Evolutionary conservation across 2,888 invertebrate genomes (phyloP).

Genomic region (Loripinus fragilis): DNA sequence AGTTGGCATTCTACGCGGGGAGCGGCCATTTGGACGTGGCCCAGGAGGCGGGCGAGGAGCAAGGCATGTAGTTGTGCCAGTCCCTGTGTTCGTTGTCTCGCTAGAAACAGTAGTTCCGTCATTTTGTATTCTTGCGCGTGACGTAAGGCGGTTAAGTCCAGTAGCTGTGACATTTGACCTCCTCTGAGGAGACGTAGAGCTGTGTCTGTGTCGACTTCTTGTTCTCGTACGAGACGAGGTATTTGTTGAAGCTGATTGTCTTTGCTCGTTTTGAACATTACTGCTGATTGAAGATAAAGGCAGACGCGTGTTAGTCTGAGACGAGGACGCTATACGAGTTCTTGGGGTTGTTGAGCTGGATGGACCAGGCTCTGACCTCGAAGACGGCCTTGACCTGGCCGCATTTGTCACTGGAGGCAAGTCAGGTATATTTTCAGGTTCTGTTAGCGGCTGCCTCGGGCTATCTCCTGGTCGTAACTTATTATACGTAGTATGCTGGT

Average conservation of each 20-base stretch:
- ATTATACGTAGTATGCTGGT: constrained; percentile 67
- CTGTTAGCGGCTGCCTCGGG: constrained; percentile 6
- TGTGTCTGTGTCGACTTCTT: constrained; percentile 31
- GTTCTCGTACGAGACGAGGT: constrained; percentile 40
- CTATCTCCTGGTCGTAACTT: background rate
- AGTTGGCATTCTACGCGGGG: constrained; percentile 63
- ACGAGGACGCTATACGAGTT: background rate
- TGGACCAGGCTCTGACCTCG: background rate
- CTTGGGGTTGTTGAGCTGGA: background rate
- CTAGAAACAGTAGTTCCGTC: constrained; percentile 14
- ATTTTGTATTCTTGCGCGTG: constrained; percentile 54
- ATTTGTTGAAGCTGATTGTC: constrained; percentile 16
- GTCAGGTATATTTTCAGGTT: constrained; percentile 7
- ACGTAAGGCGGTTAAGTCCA: constrained; percentile 46
- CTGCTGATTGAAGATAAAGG: background rate
- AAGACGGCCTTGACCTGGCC: background rate
- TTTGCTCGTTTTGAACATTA: background rate
- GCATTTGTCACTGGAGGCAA: background rate
- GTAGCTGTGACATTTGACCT: constrained; percentile 38
- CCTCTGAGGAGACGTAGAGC: constrained; percentile 41
- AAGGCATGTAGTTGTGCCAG: constrained; percentile 38
- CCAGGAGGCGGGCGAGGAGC: constrained; percentile 59
- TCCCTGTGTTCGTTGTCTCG: constrained; percentile 19
- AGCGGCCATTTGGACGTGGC: constrained; percentile 51
- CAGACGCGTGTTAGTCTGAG: background rate